phyloP scores from a whole-genome alignment of 2,888 invertebrate species.

The Agrochola lychnidis region DNA sequence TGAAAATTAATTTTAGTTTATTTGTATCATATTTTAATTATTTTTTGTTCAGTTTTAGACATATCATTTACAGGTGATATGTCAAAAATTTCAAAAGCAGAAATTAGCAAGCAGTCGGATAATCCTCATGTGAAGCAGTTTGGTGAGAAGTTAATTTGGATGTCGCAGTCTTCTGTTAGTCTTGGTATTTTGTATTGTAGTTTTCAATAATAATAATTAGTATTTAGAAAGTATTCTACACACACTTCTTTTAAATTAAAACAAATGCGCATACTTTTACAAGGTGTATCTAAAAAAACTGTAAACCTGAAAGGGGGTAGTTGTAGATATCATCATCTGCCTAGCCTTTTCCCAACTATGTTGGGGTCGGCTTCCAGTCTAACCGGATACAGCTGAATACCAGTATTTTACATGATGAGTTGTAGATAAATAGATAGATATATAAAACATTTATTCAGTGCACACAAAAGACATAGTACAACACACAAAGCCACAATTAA shows the following conservation, averaged over 20 bases:
- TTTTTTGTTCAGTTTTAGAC: conserved; percentile 16
- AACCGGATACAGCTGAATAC: too few species aligned
- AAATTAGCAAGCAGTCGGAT: not conserved
- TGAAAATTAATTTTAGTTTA: not conserved
- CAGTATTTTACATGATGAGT: too few species aligned
- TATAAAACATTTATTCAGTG: not conserved
- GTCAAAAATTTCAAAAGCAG: not conserved
- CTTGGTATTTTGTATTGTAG: conserved; percentile 21
- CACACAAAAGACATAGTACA: not conserved
- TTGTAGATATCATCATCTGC: too few species aligned
- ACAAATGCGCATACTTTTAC: not conserved
- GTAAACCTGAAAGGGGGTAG: too few species aligned
- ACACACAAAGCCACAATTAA: not conserved
- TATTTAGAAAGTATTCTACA: conserved; percentile 5
- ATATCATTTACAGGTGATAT: conserved; percentile 36
- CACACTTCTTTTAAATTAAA: not conserved
- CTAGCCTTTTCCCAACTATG: too few species aligned
- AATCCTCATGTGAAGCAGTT: conserved; percentile 42
- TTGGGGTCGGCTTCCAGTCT: too few species aligned
- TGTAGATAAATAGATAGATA: not conserved
- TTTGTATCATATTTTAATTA: not conserved
- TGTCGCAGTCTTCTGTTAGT: conserved; percentile 6
- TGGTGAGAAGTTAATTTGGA: conserved; percentile 39
- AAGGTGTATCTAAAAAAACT: not conserved
- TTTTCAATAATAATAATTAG: not conserved